Conservation (phyloP, 2,888 invertebrate species). For the Diaphora mendica region DNA sequence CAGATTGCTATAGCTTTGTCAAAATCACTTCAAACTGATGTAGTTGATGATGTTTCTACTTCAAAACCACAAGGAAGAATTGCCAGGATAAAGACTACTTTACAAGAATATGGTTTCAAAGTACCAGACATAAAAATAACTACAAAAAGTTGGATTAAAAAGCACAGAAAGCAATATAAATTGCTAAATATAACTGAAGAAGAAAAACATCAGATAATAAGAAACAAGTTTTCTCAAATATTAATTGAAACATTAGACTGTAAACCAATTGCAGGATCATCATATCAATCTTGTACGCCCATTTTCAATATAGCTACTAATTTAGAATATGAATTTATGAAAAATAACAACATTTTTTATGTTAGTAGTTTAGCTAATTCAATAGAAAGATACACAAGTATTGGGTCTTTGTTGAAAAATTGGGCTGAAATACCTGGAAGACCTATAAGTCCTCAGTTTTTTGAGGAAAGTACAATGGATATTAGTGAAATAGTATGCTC, state of each 20-base stretch:
- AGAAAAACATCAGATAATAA: slow-evolving; percentile 70
- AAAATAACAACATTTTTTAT: slow-evolving; percentile 74
- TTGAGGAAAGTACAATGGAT: slow-evolving; percentile 52
- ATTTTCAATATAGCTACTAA: slow-evolving; percentile 67
- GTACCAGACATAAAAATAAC: slow-evolving; percentile 68
- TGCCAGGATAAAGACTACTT: slow-evolving; percentile 79
- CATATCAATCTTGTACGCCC: slow-evolving; percentile 24
- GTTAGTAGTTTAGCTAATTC: slow-evolving; percentile 74
- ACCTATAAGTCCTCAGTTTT: slow-evolving; percentile 82
- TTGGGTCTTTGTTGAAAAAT: slow-evolving; percentile 85
- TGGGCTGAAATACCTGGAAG: slow-evolving; percentile 89
- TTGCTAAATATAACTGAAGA: slow-evolving; percentile 62
- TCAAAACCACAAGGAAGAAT: slow-evolving; percentile 63
- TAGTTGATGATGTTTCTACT: slow-evolving; percentile 28
- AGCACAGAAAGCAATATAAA: slow-evolving; percentile 64
- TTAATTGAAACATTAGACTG: slow-evolving; percentile 59
- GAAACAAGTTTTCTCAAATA: slow-evolving; percentile 71
- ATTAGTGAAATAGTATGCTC: slow-evolving; percentile 70
- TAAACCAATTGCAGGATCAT: slow-evolving; percentile 24
- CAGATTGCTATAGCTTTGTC: slow-evolving; percentile 90
- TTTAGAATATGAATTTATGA: slow-evolving; percentile 63
- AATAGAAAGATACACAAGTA: slow-evolving; percentile 71
- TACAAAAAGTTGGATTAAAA: slow-evolving; percentile 55
- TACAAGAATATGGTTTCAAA: slow-evolving; percentile 88
- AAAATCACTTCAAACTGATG: slow-evolving; percentile 78